Percentiles rank a stretch among this genome's conserved stretches.
phyloP scores from a whole-genome alignment of 2,888 invertebrate species.

The Agriopis marginaria region DNA sequence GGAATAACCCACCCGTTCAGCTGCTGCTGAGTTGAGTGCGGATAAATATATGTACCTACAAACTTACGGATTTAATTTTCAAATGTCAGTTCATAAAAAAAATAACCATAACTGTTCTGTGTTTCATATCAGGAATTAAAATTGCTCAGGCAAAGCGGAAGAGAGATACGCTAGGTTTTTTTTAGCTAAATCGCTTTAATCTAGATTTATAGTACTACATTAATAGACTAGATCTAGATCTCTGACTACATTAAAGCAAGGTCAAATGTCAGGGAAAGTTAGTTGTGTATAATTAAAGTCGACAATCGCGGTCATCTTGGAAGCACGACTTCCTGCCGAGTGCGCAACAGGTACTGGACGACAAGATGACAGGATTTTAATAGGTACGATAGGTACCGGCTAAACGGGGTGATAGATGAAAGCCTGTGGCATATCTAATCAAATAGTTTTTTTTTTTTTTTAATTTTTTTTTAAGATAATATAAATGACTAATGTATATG shows the following conservation, averaged over 20 bases:
- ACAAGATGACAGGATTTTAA: neutral
- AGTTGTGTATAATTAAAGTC: constrained; percentile 34
- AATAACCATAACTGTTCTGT: neutral
- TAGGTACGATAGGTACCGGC: no score
- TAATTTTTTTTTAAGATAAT: no score
- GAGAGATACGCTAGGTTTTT: neutral
- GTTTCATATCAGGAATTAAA: neutral
- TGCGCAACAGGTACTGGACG: constrained; percentile 13
- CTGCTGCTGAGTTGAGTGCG: no score
- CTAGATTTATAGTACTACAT: constrained; percentile 1
- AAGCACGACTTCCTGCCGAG: constrained; percentile 51
- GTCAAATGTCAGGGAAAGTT: constrained; percentile 47
- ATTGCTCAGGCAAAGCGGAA: neutral
- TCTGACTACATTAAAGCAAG: constrained; percentile 33
- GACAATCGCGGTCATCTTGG: constrained; percentile 49
- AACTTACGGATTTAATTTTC: no score
- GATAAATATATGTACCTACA: no score
- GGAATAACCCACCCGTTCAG: no score
- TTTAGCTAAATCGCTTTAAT: neutral
- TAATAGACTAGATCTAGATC: constrained; percentile 25
- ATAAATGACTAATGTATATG: no score
- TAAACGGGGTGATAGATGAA: no score
- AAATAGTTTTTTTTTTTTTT: no score
- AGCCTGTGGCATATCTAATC: no score
- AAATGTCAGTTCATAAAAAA: no score